Evolutionary conservation across 1,140 invertebrate genomes (phyloP).

Genomic region (Littorina saxatilis): DNA sequence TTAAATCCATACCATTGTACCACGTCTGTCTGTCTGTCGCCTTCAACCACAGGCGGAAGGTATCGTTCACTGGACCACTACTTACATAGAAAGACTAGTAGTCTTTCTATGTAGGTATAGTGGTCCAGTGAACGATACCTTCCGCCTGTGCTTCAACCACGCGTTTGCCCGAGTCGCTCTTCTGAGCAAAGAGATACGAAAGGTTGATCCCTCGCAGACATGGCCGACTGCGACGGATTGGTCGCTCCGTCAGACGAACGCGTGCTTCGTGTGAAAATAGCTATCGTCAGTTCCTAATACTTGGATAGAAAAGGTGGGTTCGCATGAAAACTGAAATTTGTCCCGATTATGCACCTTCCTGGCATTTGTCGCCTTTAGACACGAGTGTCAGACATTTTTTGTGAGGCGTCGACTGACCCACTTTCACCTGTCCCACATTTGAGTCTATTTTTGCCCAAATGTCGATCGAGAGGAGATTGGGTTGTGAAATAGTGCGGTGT

Average conservation of each 20-base stretch:
- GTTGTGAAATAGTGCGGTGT: slow-evolving; percentile 14
- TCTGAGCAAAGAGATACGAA: too few species aligned
- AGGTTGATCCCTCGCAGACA: too few species aligned
- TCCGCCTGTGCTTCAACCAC: neutral
- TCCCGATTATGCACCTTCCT: neutral
- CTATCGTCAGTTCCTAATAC: neutral
- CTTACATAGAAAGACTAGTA: too few species aligned
- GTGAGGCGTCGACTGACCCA: slow-evolving; percentile 26
- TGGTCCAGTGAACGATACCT: too few species aligned
- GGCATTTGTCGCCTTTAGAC: neutral
- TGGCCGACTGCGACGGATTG: slow-evolving; percentile 13
- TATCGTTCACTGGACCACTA: too few species aligned
- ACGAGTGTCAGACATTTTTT: neutral
- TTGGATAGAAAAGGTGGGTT: slow-evolving; percentile 16
- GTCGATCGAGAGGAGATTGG: neutral
- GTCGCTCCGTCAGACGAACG: neutral
- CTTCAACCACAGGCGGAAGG: too few species aligned
- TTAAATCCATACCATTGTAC: neutral
- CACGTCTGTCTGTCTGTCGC: neutral
- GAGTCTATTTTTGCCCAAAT: slow-evolving; percentile 16
- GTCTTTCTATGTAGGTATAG: neutral
- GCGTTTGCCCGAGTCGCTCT: too few species aligned
- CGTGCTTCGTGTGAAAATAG: neutral
- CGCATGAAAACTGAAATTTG: neutral
- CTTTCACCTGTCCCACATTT: slow-evolving; percentile 26